These are phyloP conservation scores for Microctenopoma lineatum DNA, from an alignment of 2,797 vertebrate genomes.

Conservation along the genomic window DNA sequence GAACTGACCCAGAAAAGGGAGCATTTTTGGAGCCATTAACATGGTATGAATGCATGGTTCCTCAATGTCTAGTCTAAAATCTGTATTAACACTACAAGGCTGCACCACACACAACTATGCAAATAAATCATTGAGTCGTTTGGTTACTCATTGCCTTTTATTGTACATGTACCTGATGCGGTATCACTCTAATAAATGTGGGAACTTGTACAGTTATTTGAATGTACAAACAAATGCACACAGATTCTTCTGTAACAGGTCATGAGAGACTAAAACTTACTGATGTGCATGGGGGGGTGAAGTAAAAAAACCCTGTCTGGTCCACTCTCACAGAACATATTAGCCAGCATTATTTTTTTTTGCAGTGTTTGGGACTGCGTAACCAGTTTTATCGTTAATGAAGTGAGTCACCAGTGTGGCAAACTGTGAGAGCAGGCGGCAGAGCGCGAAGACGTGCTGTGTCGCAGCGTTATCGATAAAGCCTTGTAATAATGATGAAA, in stretches of 20 bases:
- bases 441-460: neutral
- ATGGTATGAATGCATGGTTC: neutral
- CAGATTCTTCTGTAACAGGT: constrained; percentile 8
- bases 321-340: too few species aligned
- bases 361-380: too few species aligned
- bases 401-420: neutral
- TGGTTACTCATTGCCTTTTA: constrained; percentile 42
- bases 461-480: constrained; percentile 2
- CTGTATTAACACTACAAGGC: neutral
- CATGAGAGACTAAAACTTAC: too few species aligned
- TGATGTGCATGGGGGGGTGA: too few species aligned
- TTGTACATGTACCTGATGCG: neutral
- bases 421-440: neutral
- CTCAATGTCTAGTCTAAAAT: constrained; percentile 8
- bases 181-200: neutral
- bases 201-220: neutral
- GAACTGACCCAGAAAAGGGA: neutral
- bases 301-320: too few species aligned
- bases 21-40: neutral
- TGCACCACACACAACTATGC: neutral
- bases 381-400: neutral
- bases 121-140: constrained; percentile 10
- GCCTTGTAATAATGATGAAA: neutral
- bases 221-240: neutral
- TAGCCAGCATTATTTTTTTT: too few species aligned